Base-by-base conservation (phyloP, 2,888 invertebrate species). In the Oxyteleia sp. region DNA sequence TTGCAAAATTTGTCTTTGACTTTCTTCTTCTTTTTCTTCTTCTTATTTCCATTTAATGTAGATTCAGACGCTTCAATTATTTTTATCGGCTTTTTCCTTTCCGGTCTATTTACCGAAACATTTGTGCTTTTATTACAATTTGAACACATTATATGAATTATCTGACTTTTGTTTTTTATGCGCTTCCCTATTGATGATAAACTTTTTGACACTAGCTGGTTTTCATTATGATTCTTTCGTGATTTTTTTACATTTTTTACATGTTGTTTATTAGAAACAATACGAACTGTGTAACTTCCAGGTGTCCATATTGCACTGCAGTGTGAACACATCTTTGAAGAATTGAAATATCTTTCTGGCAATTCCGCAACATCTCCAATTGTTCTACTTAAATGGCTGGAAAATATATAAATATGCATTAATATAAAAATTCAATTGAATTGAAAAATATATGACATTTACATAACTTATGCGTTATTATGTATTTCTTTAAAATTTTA, bases 1-100 rank as follows among this genome's bases (percentile, higher is more conserved):
- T 94, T 94, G 69, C 94, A 93, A 63, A 92, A 93, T 87, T 90
- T 93, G 80, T 94, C 94, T 82, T 90, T 94, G 13, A 86, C 89
- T 53, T 87, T 87, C 72, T 90, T 94, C 51, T 90, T 92, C 76
- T 90, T 94, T n/a, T n/a, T n/a, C 61, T 90, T 92, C 57, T 90
- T 91, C 23, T 84, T 88, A 0, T 82, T 84, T 23, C 51, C 11
- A 41, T 55, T 71, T 47, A 41, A 18, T 15, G 26, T n/a, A 10
- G 26, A 29, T 49, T 16, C 15, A 18, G 35, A 32, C 5, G 61
- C 38, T 29, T 79, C 10, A 4, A 71, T 8, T 13, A 2, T 18
- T 11, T 64, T 74, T 2, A 72, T 29, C 26, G n/a, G 53, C 74
- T 89, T 91, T 32, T 49, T 55, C 18, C 86, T 87, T 4, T 84